These are phyloP conservation scores for Neogale vison DNA, from an alignment of 2,113 vertebrate genomes.

Conservation along the genomic window DNA sequence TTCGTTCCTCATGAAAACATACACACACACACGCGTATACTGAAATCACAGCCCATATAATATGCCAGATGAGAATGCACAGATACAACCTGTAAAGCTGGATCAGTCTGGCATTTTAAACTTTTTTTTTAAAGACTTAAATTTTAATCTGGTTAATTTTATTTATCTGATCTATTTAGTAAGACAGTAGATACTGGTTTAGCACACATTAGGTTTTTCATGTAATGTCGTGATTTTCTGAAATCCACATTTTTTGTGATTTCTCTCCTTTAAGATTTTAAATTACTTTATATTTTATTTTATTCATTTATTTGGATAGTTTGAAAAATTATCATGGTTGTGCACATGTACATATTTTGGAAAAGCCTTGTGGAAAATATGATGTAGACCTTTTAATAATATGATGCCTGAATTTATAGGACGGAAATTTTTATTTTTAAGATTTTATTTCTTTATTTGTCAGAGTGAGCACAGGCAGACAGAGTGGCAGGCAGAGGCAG, in stretches of 20 bases:
- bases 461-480: no score
- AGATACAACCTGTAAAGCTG: background rate
- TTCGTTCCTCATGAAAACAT: background rate
- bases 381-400: background rate
- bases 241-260: conserved; percentile 7
- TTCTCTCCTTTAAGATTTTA: background rate
- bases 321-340: background rate
- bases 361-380: background rate
- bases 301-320: background rate
- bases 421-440: background rate
- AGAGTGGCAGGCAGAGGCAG: no score
- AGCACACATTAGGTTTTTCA: background rate
- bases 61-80: background rate
- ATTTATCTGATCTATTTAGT: background rate
- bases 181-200: background rate
- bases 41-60: background rate
- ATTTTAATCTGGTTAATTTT: background rate
- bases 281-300: background rate
- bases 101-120: background rate
- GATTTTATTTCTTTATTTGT: no score
- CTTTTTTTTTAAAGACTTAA: background rate
- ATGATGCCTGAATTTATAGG: background rate
- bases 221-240: background rate
- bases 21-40: background rate
- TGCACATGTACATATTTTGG: background rate